Evolutionary conservation across 2,888 invertebrate genomes (phyloP).

Genomic region (Ormyrus rosae): DNA sequence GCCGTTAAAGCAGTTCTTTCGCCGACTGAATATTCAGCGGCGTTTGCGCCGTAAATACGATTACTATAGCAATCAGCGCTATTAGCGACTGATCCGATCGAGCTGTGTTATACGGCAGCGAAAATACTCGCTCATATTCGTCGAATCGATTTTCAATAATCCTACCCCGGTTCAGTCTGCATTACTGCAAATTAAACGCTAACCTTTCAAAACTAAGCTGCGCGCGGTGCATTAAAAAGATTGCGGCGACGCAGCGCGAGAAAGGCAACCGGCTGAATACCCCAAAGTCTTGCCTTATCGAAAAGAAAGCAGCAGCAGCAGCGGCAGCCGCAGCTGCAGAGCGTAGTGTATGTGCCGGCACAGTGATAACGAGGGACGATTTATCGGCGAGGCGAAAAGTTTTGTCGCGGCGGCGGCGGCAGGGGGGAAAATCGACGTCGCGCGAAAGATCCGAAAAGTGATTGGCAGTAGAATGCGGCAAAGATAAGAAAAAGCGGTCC

Average conservation of each 20-base stretch:
- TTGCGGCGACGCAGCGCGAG: no score
- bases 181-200: not conserved
- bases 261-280: no score
- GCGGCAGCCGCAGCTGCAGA: not conserved
- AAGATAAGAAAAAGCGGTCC: slow-evolving; percentile 51
- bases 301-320: no score
- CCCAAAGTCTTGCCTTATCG: no score
- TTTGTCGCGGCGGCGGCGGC: not conserved
- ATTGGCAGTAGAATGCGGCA: slow-evolving; percentile 57
- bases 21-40: no score
- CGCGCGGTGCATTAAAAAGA: no score
- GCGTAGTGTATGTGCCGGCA: not conserved
- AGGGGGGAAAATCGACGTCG: not conserved
- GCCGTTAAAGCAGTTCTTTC: not conserved
- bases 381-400: slow-evolving; percentile 13
- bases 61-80: not conserved
- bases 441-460: slow-evolving; percentile 37
- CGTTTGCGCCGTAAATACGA: not conserved
- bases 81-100: slow-evolving; percentile 13
- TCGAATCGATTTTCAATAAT: slow-evolving; percentile 29
- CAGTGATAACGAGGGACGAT: slow-evolving; percentile 32
- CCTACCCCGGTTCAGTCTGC: not conserved
- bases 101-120: not conserved
- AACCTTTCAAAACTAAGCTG: not conserved
- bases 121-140: not conserved